Percentiles rank a stretch among this genome's conserved stretches.
These are phyloP conservation scores for Brachypterus glaber DNA, from an alignment of 2,888 invertebrate genomes.

Conservation along the genomic window DNA sequence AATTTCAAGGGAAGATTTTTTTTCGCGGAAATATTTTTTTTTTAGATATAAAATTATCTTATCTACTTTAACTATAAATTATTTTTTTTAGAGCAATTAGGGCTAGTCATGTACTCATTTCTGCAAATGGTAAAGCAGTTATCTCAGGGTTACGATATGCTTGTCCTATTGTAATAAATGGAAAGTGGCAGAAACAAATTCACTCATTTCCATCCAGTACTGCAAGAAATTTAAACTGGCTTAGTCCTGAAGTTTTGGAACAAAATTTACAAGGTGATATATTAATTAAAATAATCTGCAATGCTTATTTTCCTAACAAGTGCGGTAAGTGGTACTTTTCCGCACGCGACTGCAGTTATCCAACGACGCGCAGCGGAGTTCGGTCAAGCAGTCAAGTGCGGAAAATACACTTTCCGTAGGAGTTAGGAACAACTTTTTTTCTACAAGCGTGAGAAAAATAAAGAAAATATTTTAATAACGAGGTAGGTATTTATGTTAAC, in stretches of 20 bases:
- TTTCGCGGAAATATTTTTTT: no score
- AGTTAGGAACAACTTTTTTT: no score
- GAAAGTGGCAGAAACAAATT: slow-evolving; percentile 57
- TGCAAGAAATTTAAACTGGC: slow-evolving; percentile 71
- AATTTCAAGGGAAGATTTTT: not conserved
- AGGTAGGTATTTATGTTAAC: no score
- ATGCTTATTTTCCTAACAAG: no score
- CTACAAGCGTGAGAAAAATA: no score
- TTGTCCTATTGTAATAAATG: slow-evolving; percentile 62
- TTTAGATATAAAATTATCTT: no score
- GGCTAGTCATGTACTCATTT: slow-evolving; percentile 75
- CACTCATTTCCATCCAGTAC: slow-evolving; percentile 68
- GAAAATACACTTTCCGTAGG: no score
- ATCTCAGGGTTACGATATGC: slow-evolving; percentile 74
- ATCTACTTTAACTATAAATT: slow-evolving; percentile 1
- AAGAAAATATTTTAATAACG: no score
- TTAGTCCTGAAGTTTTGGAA: slow-evolving; percentile 83
- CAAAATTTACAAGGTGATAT: slow-evolving; percentile 46
- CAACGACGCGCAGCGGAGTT: no score
- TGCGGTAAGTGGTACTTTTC: no score
- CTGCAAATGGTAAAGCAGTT: slow-evolving; percentile 59
- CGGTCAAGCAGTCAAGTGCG: no score
- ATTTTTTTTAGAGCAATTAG: slow-evolving; percentile 59
- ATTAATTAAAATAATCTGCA: slow-evolving; percentile 4
- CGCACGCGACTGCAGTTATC: no score